Conservation (phyloP, 37 sponge, comb jelly and placozoan genomes). For the Chondrilla cf. caribensis region DNA sequence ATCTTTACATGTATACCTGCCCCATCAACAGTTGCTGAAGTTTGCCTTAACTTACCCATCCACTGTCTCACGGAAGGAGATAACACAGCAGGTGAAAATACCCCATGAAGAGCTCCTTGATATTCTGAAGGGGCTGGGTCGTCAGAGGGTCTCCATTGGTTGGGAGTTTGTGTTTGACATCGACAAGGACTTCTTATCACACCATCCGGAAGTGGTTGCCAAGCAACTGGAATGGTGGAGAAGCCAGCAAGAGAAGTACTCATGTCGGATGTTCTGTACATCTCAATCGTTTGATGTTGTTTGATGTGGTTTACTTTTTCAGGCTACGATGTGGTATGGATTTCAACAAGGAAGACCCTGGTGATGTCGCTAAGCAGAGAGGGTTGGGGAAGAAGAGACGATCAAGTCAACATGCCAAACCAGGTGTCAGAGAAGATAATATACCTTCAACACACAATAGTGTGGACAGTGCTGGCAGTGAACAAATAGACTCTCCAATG, state of each 20-base stretch:
- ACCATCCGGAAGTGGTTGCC: conserved; percentile 6
- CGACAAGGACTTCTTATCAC: conserved; percentile 42
- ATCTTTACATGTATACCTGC: background rate
- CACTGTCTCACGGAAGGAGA: conserved; percentile 40
- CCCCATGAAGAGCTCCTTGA: conserved; percentile 47
- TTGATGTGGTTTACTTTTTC: too few relatives aligned
- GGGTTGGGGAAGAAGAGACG: too few relatives aligned
- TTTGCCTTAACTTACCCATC: conserved; percentile 27
- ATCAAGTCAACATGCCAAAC: too few relatives aligned
- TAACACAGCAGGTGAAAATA: conserved; percentile 36
- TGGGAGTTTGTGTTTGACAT: conserved; percentile 55
- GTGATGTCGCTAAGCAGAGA: too few relatives aligned
- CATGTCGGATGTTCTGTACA: too few relatives aligned
- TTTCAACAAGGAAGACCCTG: too few relatives aligned
- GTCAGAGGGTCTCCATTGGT: conserved; percentile 20
- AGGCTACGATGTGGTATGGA: too few relatives aligned
- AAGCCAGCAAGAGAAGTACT: background rate
- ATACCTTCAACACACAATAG: too few relatives aligned
- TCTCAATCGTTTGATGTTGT: too few relatives aligned
- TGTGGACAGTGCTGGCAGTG: too few relatives aligned
- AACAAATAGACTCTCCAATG: too few relatives aligned
- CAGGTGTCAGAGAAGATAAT: too few relatives aligned
- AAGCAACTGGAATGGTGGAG: conserved; percentile 16
- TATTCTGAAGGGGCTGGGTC: conserved; percentile 37
- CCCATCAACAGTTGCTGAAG: conserved; percentile 54